Conservation (phyloP, 2,797 vertebrate species). For the Malurus leucopterus region DNA sequence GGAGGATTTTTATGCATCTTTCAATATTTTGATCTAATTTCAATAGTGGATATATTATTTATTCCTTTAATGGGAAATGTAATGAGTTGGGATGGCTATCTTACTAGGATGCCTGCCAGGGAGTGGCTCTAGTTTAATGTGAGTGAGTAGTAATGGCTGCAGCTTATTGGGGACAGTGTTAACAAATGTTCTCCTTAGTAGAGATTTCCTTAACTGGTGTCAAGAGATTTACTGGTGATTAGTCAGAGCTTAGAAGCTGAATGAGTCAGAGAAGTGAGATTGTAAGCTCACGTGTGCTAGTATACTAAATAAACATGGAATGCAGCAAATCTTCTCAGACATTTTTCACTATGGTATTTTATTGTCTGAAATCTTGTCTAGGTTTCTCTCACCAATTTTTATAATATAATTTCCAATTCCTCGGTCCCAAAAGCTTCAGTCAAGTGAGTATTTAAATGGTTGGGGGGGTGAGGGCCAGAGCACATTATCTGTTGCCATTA, state of each 20-base stretch:
- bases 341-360: background rate
- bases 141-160: background rate
- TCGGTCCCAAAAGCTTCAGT: background rate
- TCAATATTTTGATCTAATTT: conserved; percentile 41
- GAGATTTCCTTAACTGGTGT: background rate
- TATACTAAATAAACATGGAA: background rate
- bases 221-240: background rate
- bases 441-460: background rate
- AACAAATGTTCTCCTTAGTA: background rate
- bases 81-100: background rate
- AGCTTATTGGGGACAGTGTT: background rate
- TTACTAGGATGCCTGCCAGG: conserved; percentile 24
- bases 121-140: background rate
- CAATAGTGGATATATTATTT: background rate
- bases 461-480: background rate
- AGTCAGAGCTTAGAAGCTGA: background rate
- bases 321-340: background rate
- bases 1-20: conserved; percentile 22
- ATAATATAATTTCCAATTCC: background rate
- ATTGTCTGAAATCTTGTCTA: background rate
- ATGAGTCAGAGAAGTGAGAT: background rate
- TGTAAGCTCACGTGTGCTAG: background rate
- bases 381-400: background rate
- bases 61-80: conserved; percentile 15
- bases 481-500: background rate